phyloP scores from a whole-genome alignment of 2,888 invertebrate genomes.

The Ctenicera cuprea region DNA sequence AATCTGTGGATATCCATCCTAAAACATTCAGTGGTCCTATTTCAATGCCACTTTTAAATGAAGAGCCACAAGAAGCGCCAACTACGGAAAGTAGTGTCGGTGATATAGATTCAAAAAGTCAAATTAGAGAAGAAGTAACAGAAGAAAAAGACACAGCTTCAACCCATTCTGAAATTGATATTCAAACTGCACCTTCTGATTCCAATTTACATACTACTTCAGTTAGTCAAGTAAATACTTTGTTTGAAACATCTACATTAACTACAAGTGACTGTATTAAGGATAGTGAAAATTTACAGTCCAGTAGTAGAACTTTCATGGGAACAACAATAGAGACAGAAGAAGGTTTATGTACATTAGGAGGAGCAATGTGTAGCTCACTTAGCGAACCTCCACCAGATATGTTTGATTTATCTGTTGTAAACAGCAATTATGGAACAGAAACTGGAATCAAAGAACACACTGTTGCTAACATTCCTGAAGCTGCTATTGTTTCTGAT shows the following conservation, averaged over 20 bases:
- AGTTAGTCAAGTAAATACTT: background rate
- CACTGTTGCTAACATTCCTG: conserved; percentile 17
- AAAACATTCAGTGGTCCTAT: conserved; percentile 71
- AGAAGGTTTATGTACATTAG: conserved; percentile 67
- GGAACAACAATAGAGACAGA: conserved; percentile 47
- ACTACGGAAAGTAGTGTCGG: conserved; percentile 16
- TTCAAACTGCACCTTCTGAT: background rate
- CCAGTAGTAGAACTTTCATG: conserved; percentile 21
- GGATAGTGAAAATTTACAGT: conserved; percentile 28
- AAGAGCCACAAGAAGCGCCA: conserved; percentile 69
- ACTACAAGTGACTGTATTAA: conserved; percentile 19
- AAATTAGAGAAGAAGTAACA: conserved; percentile 30
- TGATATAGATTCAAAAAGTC: conserved; percentile 20
- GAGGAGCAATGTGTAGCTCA: conserved; percentile 70
- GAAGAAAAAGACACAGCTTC: conserved; percentile 16
- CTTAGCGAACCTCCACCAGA: conserved; percentile 71
- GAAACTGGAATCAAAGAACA: conserved; percentile 33
- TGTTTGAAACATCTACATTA: conserved; percentile 31
- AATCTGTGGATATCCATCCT: conserved; percentile 68
- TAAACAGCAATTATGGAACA: conserved; percentile 31
- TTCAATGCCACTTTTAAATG: conserved; percentile 78
- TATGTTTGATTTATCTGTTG: conserved; percentile 68
- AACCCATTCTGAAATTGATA: conserved; percentile 30
- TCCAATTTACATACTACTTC: conserved; percentile 10
- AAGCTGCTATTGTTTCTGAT: background rate